Base-by-base conservation (phyloP, 37 sponge, comb jelly and placozoan species). In the Amphimedon queenslandica region DNA sequence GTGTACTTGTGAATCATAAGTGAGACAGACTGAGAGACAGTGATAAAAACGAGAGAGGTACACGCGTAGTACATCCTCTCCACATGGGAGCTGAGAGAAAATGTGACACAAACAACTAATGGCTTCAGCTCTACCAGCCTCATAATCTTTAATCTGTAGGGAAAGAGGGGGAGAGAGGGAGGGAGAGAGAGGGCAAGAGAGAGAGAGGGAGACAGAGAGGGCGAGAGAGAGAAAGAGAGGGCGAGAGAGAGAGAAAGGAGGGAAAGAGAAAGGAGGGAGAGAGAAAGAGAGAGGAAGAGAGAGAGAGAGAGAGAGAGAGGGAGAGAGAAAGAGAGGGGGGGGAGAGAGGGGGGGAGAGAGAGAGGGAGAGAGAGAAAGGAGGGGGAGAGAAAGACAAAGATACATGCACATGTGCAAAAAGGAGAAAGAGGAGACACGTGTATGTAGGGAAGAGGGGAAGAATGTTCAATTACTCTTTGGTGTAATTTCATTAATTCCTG, bases 41-140 rank as follows among this genome's bases (percentile, higher is more conserved):
- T 87, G 82, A 67, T 91, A 94, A 79, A 94, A 94, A 41, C 88
- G 64, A 29, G 86, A 82, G 29, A 91, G 76, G 73, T 94, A 94
- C 35, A 81, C 76, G 25, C 84, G 82, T 6, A 64, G 71, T 34
- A 81, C 77, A 0, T 69, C 51, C 58, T 84, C 82, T 1, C 82
- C 81, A 64, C 88, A 92, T 0, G 65, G 73, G 68, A 81, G 85
- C 18, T 75, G 63, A 37, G 85, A 81, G 76, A 94, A 94, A 37
- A 94, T 81, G 18, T 75, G 35, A 57, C 95, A 94, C 60, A 94
- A 82, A 6, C 84, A 78, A 37, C 88, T 85, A 58, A 90, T 70
- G 3, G 95, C 95, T 47, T 91, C 92, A 4, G 95, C 88, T 36
- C 92, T 72, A 5, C 95, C 95, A 0, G 76, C 79, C 57, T 94